Percentiles rank a stretch among this genome's conserved stretches.
phyloP scores from a whole-genome alignment of 2,888 invertebrate species.

The Xylocampa areola region DNA sequence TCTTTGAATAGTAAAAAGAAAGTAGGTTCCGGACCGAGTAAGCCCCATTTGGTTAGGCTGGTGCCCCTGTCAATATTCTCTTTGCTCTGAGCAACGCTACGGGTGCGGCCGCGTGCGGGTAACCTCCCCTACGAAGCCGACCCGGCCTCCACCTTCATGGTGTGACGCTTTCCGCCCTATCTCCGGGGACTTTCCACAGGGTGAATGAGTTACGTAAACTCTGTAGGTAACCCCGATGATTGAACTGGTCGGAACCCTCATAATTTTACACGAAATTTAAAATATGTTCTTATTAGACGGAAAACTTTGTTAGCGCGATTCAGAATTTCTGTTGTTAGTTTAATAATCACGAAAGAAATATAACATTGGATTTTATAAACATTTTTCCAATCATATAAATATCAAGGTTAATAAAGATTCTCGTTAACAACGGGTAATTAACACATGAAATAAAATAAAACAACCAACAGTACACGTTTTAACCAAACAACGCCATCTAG shows the following conservation, averaged over 20 bases:
- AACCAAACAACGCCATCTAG: slow-evolving; percentile 70
- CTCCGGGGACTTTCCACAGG: slow-evolving; percentile 90
- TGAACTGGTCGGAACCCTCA: slow-evolving; percentile 84
- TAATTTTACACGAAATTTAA: fast-evolving
- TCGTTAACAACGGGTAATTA: fast-evolving
- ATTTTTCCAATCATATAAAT: fast-evolving
- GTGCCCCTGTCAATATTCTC: slow-evolving; percentile 79
- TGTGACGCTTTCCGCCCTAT: slow-evolving; percentile 85
- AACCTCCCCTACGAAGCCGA: slow-evolving; percentile 77
- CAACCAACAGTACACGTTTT: neutral
- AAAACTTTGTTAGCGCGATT: slow-evolving; percentile 74
- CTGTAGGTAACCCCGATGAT: slow-evolving; percentile 84
- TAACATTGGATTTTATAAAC: fast-evolving
- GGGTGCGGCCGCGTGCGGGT: slow-evolving; percentile 73
- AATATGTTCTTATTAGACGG: slow-evolving; percentile 37
- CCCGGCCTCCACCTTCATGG: slow-evolving; percentile 76
- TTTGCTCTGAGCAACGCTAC: slow-evolving; percentile 88
- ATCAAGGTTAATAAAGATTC: neutral
- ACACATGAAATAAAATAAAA: neutral
- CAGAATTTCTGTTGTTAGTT: slow-evolving; percentile 41
- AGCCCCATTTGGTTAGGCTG: slow-evolving; percentile 88
- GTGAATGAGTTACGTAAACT: slow-evolving; percentile 76
- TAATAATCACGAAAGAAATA: neutral
- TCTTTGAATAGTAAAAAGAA: slow-evolving; percentile 25
- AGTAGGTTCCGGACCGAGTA: slow-evolving; percentile 82